Base-by-base conservation (phyloP, 2,888 invertebrate species). In the Idaea dimidiata region DNA sequence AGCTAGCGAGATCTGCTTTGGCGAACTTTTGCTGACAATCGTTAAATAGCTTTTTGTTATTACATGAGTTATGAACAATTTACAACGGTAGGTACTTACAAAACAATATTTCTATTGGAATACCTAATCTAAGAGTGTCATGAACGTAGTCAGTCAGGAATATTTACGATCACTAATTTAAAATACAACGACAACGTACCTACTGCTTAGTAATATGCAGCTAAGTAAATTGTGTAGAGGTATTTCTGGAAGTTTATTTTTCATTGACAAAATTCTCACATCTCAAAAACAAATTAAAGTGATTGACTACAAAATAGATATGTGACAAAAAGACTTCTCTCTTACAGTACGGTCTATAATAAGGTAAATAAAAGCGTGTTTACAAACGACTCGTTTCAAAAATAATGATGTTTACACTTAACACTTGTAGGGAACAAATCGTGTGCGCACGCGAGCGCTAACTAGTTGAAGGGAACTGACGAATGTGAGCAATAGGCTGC, bases 1-100 rank as follows among this genome's bases (percentile, higher is more conserved):
- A 81, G 87, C 85, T 77, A 71, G 73, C 71, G 61, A 71, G 62
- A 72, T 71, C 79, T 79, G 76, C 76, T 75, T 75, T 74, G 70
- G 73, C 77, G 53, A 58, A 55, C 63, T 65, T 55, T 63, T 59
- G 72, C 72, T 73, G 72, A 73, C 70, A 61, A 68, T 69, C 71
- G 67, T 72, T 68, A 72, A 68, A 72, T 70, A 72, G 71, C 69
- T 72, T 63, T 72, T 63, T 67, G 57, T 64, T 76, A 74, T n/a
- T n/a, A n/a, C n/a, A n/a, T n/a, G n/a, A n/a, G n/a, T n/a, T n/a
- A n/a, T n/a, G n/a, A n/a, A n/a, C n/a, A n/a, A n/a, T n/a, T n/a
- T n/a, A n/a, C n/a, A n/a, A n/a, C n/a, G n/a, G n/a, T n/a, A n/a
- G n/a, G n/a, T n/a, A n/a, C n/a, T n/a, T n/a, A n/a, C n/a, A n/a